Conservation (phyloP, 2,888 invertebrate species). For the Pseudanteris insignis region DNA sequence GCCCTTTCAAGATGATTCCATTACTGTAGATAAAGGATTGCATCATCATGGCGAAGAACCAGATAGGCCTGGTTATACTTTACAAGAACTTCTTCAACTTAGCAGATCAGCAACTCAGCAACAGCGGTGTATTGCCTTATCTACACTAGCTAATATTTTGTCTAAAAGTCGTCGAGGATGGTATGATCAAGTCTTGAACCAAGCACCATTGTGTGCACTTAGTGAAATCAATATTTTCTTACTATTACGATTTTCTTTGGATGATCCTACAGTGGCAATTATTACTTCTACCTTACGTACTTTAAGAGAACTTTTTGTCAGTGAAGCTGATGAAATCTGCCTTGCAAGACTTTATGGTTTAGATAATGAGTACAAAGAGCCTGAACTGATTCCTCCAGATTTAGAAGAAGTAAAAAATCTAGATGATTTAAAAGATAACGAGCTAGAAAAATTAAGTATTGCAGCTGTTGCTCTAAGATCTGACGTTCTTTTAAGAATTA, state of each 20-base stretch:
- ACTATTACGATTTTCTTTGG: constrained; percentile 83
- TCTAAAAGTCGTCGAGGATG: constrained; percentile 78
- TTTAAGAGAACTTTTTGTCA: constrained; percentile 78
- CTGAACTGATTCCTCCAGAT: constrained; percentile 55
- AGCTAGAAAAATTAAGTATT: constrained; percentile 85
- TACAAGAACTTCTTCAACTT: constrained; percentile 87
- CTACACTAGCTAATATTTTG: constrained; percentile 81
- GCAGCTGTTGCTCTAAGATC: constrained; percentile 78
- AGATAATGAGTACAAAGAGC: constrained; percentile 63
- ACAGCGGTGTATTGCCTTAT: constrained; percentile 83
- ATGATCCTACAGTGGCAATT: constrained; percentile 80
- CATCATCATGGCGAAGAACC: constrained; percentile 96
- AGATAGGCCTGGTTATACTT: constrained; percentile 87
- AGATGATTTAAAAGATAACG: constrained; percentile 83
- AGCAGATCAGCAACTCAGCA: constrained; percentile 81
- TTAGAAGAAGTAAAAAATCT: constrained; percentile 67
- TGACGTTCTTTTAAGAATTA: constrained; percentile 79
- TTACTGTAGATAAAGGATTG: constrained; percentile 73
- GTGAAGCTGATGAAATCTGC: constrained; percentile 81
- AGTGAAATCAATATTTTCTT: constrained; percentile 79
- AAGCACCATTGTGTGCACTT: constrained; percentile 71
- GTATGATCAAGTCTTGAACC: constrained; percentile 78
- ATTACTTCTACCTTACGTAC: constrained; percentile 81
- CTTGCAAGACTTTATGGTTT: constrained; percentile 74
- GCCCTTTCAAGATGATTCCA: constrained; percentile 74